A percentile compares a stretch with the other conserved stretches of the same genome.
These are phyloP conservation scores for Antigone vipio DNA, from an alignment of 2,113 vertebrate genomes.

Conservation along the genomic window DNA sequence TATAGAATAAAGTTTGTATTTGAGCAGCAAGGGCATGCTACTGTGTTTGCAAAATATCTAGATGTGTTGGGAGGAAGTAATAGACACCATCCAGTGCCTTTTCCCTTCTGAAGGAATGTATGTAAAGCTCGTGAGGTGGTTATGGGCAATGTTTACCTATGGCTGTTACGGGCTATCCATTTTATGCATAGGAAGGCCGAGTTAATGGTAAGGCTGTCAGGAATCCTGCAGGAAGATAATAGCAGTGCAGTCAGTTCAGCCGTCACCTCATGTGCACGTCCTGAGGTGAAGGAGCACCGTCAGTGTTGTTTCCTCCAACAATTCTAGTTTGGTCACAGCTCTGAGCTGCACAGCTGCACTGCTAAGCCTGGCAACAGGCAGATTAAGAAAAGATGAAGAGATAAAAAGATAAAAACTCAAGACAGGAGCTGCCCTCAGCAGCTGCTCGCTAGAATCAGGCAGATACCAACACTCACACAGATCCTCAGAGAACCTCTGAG, in stretches of 20 bases:
- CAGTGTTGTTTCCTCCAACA: neutral
- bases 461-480: neutral
- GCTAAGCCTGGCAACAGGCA: neutral
- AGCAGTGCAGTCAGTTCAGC: neutral
- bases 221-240: neutral
- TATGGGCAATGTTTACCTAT: neutral
- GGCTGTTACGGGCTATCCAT: neutral
- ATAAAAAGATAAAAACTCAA: neutral
- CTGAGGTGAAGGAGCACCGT: neutral
- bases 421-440: neutral
- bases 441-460: neutral
- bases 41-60: neutral
- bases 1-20: neutral
- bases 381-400: neutral
- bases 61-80: neutral
- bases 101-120: neutral
- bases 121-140: neutral
- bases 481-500: neutral
- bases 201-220: neutral
- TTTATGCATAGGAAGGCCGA: neutral
- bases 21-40: neutral
- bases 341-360: neutral
- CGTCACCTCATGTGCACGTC: accelerated
- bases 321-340: neutral
- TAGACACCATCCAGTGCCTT: neutral